Evolutionary conservation across 92 coral and sea anemone species (phyloP).

Genomic region (Meandrina meandrites): DNA sequence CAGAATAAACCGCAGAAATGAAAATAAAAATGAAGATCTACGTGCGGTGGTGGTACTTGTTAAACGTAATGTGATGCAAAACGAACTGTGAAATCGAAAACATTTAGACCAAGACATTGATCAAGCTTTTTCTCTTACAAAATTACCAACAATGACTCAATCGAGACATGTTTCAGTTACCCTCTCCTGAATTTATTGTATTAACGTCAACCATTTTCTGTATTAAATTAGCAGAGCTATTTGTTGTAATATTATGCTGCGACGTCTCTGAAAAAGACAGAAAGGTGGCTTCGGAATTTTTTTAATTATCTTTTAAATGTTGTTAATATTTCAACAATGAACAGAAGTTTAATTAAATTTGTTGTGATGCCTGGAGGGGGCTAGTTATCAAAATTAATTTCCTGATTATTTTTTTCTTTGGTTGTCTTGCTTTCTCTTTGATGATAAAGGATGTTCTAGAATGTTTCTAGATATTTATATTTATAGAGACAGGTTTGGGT

Average conservation of each 20-base stretch:
- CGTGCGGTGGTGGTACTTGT: background rate
- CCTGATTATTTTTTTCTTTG: background rate
- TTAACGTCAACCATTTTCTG: background rate
- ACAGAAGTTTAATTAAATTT: slow-evolving; percentile 32
- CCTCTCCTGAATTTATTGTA: background rate
- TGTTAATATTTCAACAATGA: slow-evolving; percentile 25
- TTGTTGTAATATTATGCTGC: background rate
- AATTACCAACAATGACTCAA: background rate
- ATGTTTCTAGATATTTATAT: background rate
- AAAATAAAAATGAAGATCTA: background rate
- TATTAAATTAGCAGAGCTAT: background rate
- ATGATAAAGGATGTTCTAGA: background rate
- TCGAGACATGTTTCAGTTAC: background rate
- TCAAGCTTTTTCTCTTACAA: background rate
- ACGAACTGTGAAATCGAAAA: background rate
- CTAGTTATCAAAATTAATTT: background rate
- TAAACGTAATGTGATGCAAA: background rate
- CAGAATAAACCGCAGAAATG: background rate
- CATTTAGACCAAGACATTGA: background rate
- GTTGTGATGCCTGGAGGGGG: background rate
- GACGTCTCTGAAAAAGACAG: background rate
- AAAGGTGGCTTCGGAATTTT: background rate
- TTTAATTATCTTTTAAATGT: slow-evolving; percentile 29
- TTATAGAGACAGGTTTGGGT: background rate
- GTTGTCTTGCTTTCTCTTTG: background rate